Base-by-base conservation (phyloP, 2,113 vertebrate genomes). In the Eulacestoma nigropectus region DNA sequence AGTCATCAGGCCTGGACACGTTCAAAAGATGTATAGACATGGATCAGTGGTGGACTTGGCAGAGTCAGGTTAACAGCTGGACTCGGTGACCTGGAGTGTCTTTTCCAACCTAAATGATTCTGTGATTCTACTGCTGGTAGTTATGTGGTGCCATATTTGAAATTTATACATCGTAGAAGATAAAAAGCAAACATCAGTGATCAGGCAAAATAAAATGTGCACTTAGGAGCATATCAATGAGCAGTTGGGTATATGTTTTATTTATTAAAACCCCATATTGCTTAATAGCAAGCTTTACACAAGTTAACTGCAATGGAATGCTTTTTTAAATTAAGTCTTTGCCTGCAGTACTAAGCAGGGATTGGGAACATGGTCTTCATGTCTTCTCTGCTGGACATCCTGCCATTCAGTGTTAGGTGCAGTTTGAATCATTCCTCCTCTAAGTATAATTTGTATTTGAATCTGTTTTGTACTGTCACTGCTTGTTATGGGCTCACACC, bases 1-100 rank as follows among this genome's bases (percentile, higher is more conserved):
- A 80, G 10, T 49, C 6, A 55, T 59, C 13, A 5, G 49, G 47
- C 41, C 26, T 60, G 68, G 26, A 17, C 0, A 0, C 0, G 0
- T 65, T 55, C 18, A 60, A 29, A 74, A 68, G 26, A 25, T 19
- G 9, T 32, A 17, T 49, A 42, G 41, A 33, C 13, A 18, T 25
- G 15, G 46, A 37, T 42, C 33, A 42, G 16, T 42, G 22, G 11
- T 47, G 53, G 53, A 68, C 27, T 8, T 74, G 68, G 47, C 41
- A 37, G 15, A 13, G 60, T 20, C 21, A 37, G 13, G 4, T 79
- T 47, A 60, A 42, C 35, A 41, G 35, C 39, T 62, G 53, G 39
- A 53, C 52, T 91, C 1, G 0, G 10, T 55, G 46, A 74, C 56
- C 53, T 47, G 22, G 33, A 46, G 19, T 41, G 21, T 62, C 22